These are phyloP conservation scores for Paradoxurus hermaphroditus DNA, from an alignment of 2,113 vertebrate genomes.

Conservation along the genomic window DNA sequence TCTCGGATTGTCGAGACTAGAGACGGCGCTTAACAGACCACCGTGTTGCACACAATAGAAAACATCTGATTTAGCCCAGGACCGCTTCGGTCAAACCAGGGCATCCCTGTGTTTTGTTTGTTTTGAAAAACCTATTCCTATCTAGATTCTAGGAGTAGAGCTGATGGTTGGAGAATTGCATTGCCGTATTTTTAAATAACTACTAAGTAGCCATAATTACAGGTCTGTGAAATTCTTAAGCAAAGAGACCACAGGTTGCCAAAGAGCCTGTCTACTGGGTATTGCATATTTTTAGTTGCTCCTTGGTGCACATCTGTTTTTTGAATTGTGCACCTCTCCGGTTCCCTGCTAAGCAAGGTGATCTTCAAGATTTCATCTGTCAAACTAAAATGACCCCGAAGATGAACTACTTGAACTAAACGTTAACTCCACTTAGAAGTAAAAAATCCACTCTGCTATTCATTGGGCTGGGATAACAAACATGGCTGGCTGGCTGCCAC, in stretches of 20 bases:
- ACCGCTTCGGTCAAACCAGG: not conserved
- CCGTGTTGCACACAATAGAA: not conserved
- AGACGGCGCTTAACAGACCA: not conserved
- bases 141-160: not conserved
- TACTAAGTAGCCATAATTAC: not conserved
- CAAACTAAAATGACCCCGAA: not conserved
- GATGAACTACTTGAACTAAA: conserved; percentile 6
- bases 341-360: not conserved
- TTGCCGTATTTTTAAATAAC: not conserved
- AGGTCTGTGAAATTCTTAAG: not conserved
- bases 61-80: not conserved
- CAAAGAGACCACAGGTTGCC: not conserved
- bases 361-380: conserved; percentile 15
- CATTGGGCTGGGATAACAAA: not conserved
- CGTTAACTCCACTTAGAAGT: not conserved
- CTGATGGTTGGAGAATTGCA: conserved; percentile 13
- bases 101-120: not conserved
- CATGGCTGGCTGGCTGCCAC: not conserved
- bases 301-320: not conserved
- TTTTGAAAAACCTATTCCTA: not conserved
- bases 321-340: not conserved
- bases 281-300: not conserved
- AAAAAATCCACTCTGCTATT: not conserved
- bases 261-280: not conserved
- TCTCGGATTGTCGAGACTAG: not conserved